Evolutionary conservation across 2,113 vertebrate genomes (phyloP).

Genomic region (Jacana jacana): DNA sequence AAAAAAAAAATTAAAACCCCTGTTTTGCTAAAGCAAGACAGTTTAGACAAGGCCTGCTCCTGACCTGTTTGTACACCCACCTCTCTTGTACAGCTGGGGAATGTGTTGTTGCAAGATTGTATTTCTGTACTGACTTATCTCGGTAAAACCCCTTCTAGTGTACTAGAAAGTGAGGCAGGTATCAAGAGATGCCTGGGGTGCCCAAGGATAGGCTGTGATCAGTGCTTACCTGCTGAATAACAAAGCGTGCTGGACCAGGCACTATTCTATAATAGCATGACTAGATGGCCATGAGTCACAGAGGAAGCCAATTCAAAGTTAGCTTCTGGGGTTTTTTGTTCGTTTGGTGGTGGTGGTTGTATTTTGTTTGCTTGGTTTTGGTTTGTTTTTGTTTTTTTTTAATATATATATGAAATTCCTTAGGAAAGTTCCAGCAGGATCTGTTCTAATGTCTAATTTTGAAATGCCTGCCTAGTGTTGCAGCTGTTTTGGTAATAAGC

Average conservation of each 20-base stretch:
- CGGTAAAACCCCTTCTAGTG: not conserved
- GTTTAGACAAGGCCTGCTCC: not conserved
- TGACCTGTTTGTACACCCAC: not conserved
- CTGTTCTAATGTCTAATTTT: not conserved
- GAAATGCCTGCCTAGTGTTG: not conserved
- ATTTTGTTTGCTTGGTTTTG: not conserved
- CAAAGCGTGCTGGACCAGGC: not conserved
- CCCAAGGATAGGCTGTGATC: not conserved
- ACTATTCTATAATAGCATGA: not conserved
- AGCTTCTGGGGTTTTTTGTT: not conserved
- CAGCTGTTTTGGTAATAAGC: not conserved
- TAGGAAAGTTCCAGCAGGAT: not conserved
- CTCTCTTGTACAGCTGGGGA: not conserved
- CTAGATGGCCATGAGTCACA: not conserved
- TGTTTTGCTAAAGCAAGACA: not conserved
- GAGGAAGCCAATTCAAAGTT: not conserved
- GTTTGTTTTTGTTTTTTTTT: not conserved
- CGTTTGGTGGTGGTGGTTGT: not conserved
- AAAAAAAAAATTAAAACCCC: not conserved
- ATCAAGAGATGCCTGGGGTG: not conserved
- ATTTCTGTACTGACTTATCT: not conserved
- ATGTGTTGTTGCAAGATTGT: not conserved
- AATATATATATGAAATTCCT: not conserved
- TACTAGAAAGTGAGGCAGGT: not conserved
- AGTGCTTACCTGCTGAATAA: not conserved